Conservation (phyloP, 2,888 invertebrate genomes). For the Opisthograptis luteolata region DNA sequence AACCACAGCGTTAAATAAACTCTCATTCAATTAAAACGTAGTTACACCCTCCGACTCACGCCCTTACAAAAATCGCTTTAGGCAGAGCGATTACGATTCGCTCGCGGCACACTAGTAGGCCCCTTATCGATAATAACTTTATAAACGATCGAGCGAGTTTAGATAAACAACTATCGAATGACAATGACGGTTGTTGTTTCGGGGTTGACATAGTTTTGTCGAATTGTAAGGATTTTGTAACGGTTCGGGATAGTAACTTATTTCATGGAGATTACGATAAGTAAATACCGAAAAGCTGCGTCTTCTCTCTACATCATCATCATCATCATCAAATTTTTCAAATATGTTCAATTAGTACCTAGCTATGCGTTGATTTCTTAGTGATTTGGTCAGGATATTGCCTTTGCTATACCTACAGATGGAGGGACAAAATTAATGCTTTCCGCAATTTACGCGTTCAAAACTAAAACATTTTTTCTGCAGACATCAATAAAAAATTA, state of each 20-base stretch:
- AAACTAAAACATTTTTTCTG: too few species aligned
- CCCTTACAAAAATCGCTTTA: slow-evolving; percentile 46
- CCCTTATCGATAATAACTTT: slow-evolving; percentile 55
- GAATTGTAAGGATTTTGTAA: slow-evolving; percentile 32
- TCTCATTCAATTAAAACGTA: slow-evolving; percentile 58
- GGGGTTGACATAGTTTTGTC: slow-evolving; percentile 40
- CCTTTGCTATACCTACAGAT: too few species aligned
- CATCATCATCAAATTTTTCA: too few species aligned
- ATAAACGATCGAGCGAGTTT: slow-evolving; percentile 60
- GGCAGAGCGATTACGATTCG: slow-evolving; percentile 62
- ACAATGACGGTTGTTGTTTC: slow-evolving; percentile 58
- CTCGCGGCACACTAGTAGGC: slow-evolving; percentile 31
- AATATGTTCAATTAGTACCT: too few species aligned
- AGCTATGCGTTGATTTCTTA: too few species aligned
- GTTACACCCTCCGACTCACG: slow-evolving; percentile 40
- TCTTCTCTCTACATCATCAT: too few species aligned
- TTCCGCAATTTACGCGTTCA: too few species aligned
- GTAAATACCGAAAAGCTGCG: too few species aligned
- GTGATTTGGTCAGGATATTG: too few species aligned
- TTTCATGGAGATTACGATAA: not conserved
- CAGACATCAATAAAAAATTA: too few species aligned
- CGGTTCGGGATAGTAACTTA: slow-evolving; percentile 24
- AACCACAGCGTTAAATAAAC: slow-evolving; percentile 12
- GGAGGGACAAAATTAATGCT: too few species aligned
- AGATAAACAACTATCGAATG: slow-evolving; percentile 67